Conservation (phyloP, 2,113 vertebrate species). For the Brachypteracias leptosomus region DNA sequence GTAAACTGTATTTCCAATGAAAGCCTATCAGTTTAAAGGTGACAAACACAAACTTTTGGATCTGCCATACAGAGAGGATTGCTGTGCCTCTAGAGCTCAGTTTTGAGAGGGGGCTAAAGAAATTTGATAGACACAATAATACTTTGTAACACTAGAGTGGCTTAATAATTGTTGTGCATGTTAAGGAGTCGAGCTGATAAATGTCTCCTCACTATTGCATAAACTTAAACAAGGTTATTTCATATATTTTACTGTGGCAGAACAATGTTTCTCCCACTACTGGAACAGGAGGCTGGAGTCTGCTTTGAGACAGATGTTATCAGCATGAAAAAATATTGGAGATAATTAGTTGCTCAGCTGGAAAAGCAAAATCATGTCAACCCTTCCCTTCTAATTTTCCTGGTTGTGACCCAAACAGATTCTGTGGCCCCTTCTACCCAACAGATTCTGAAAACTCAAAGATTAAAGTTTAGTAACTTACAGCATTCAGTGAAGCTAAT, state of each 20-base stretch:
- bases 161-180: no score
- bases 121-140: no score
- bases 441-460: neutral
- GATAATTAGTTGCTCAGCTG: neutral
- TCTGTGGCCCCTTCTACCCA: neutral
- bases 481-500: constrained; percentile 92
- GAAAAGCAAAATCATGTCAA: neutral
- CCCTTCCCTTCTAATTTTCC: neutral
- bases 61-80: neutral
- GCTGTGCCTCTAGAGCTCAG: neutral
- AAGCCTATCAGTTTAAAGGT: neutral
- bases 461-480: constrained; percentile 67
- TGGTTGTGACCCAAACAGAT: neutral
- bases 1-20: neutral
- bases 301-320: neutral
- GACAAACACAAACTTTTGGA: neutral
- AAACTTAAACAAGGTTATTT: neutral
- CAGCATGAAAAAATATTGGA: neutral
- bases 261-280: neutral
- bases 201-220: no score
- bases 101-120: no score
- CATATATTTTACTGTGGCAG: neutral
- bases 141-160: no score
- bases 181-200: no score
- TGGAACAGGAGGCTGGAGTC: neutral